Evolutionary conservation across 2,113 vertebrate genomes (phyloP).

Genomic region (Heterotilapia buettikoferi): DNA sequence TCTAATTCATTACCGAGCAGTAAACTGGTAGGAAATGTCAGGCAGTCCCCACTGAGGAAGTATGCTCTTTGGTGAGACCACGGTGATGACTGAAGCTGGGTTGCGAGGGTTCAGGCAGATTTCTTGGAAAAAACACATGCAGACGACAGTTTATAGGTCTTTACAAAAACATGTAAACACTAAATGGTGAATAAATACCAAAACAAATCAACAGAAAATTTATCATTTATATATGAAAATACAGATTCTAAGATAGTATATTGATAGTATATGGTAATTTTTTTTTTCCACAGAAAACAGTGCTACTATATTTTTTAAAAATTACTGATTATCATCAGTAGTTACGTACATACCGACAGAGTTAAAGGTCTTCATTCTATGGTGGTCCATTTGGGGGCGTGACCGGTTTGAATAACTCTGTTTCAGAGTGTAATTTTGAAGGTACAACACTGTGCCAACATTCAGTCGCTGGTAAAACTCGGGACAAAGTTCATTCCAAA

Average conservation of each 20-base stretch:
- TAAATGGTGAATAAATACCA: background rate
- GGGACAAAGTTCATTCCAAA: constrained; percentile 87
- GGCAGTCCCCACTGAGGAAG: constrained; percentile 84
- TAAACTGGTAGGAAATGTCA: constrained; percentile 78
- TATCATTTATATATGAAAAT: background rate
- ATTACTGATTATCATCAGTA: background rate
- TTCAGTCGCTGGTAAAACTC: constrained; percentile 85
- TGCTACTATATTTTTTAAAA: background rate
- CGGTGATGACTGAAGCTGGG: constrained; percentile 76
- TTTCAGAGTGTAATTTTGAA: constrained; percentile 82
- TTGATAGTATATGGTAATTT: background rate
- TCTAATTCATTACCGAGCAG: constrained; percentile 70
- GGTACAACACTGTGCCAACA: constrained; percentile 80
- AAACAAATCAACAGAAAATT: background rate
- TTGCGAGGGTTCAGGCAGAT: constrained; percentile 81
- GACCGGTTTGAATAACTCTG: constrained; percentile 78
- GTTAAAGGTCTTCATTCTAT: constrained; percentile 76
- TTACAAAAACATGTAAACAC: background rate
- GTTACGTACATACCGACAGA: constrained; percentile 73
- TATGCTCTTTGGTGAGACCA: constrained; percentile 79
- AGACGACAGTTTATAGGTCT: background rate
- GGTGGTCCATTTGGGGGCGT: constrained; percentile 74
- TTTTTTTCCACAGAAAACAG: background rate
- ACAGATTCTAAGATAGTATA: background rate
- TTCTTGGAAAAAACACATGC: constrained; percentile 65